These are phyloP conservation scores for Druceiella hillmani DNA, from an alignment of 2,888 invertebrate species.

Conservation along the genomic window DNA sequence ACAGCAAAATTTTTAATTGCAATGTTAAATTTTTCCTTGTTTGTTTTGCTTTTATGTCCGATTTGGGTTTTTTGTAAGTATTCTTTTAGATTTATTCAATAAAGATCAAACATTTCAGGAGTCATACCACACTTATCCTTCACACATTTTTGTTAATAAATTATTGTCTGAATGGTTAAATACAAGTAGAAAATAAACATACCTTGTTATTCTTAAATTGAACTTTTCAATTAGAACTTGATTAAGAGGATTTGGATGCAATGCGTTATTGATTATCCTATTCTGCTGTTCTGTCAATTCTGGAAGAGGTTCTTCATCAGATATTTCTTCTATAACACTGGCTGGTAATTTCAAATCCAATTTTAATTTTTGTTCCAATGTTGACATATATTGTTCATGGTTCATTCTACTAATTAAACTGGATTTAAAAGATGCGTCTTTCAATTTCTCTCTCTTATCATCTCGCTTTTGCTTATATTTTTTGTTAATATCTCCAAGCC, in stretches of 20 bases:
- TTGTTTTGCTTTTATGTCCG: too few relatives aligned
- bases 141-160: too few relatives aligned
- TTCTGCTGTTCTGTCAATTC: conserved; percentile 64
- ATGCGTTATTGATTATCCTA: conserved; percentile 50
- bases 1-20: too few relatives aligned
- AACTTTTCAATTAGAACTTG: conserved; percentile 60
- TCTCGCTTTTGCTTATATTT: conserved; percentile 42
- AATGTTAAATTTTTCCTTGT: too few relatives aligned
- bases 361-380: conserved; percentile 42
- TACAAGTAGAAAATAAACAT: conserved; percentile 7
- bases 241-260: conserved; percentile 53
- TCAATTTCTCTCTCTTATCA: conserved; percentile 40
- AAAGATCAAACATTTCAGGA: too few relatives aligned
- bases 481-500: conserved; percentile 47
- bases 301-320: conserved; percentile 52
- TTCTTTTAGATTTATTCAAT: too few relatives aligned
- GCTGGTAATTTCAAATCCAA: conserved; percentile 47
- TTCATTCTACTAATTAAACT: conserved; percentile 46
- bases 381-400: conserved; percentile 40
- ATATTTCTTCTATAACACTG: conserved; percentile 41
- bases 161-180: too few relatives aligned
- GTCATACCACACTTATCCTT: too few relatives aligned
- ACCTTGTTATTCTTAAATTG: conserved; percentile 47
- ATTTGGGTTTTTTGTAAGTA: too few relatives aligned
- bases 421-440: conserved; percentile 41